Evolutionary conservation across 2,888 invertebrate genomes (phyloP).

Genomic region (Monochamus alternatus): DNA sequence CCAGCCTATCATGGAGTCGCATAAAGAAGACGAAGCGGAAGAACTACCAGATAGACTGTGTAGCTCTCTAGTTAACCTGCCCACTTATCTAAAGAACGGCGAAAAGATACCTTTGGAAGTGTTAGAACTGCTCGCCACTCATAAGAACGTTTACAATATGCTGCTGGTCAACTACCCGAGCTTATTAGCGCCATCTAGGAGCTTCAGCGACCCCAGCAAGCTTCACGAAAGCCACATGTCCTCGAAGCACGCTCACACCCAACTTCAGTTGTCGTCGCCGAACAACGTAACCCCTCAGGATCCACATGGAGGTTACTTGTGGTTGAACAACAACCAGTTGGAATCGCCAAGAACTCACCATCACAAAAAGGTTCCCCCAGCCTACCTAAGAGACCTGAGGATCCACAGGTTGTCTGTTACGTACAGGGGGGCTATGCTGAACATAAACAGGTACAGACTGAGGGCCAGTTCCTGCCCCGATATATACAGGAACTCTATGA

Average conservation of each 20-base stretch:
- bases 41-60: slow-evolving; percentile 74
- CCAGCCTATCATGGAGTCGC: slow-evolving; percentile 72
- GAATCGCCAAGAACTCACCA: slow-evolving; percentile 65
- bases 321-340: slow-evolving; percentile 74
- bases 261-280: slow-evolving; percentile 65
- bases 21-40: slow-evolving; percentile 59
- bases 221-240: slow-evolving; percentile 69
- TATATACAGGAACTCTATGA: slow-evolving; percentile 90
- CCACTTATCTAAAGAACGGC: slow-evolving; percentile 86
- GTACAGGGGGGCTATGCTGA: slow-evolving; percentile 89
- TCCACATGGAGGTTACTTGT: slow-evolving; percentile 72
- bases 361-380: slow-evolving; percentile 71
- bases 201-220: slow-evolving; percentile 80
- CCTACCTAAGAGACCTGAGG: slow-evolving; percentile 82
- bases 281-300: slow-evolving; percentile 34
- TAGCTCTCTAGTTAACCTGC: slow-evolving; percentile 88
- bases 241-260: slow-evolving; percentile 63
- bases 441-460: slow-evolving; percentile 85
- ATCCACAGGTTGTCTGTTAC: slow-evolving; percentile 86
- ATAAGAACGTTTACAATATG: slow-evolving; percentile 81
- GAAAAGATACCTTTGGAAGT: slow-evolving; percentile 86
- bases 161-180: slow-evolving; percentile 84
- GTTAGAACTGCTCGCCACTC: slow-evolving; percentile 80
- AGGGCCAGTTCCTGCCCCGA: slow-evolving; percentile 93
- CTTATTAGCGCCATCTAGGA: slow-evolving; percentile 80